A percentile compares a stretch with the other conserved stretches of the same genome.
Conservation (phyloP, 2,888 invertebrate species). For the Heterodera filipjevi region DNA sequence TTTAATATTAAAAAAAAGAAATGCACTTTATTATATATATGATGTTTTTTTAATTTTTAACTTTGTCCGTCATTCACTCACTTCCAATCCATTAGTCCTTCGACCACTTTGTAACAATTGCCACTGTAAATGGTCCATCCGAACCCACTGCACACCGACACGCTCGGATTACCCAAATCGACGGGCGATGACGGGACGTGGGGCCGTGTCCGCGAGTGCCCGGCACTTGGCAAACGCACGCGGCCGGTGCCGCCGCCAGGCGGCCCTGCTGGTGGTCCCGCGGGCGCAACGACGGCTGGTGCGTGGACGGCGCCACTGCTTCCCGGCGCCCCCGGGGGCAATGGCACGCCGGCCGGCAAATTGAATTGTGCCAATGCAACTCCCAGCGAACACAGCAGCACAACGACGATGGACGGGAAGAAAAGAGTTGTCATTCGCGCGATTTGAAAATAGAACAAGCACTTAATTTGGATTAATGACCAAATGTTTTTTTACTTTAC, state of each 20-base stretch:
- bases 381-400: background rate
- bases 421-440: background rate
- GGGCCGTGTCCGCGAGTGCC: background rate
- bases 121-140: conserved; percentile 12
- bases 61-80: background rate
- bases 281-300: background rate
- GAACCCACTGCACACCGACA: background rate
- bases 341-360: background rate
- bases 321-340: background rate
- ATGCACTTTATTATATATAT: too few species aligned
- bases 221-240: background rate
- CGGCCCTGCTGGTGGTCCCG: background rate
- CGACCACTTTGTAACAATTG: conserved; percentile 8
- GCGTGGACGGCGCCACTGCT: background rate
- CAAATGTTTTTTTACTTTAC: too few species aligned
- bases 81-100: background rate
- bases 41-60: background rate
- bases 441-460: too few species aligned
- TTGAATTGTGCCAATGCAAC: background rate
- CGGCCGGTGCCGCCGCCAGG: background rate
- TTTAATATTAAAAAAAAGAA: too few species aligned
- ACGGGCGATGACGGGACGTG: background rate
- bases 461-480: too few species aligned
- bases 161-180: conserved; percentile 12
- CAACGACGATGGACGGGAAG: background rate